A percentile compares a stretch with the other conserved stretches of the same genome.
Evolutionary conservation across 2,888 invertebrate species (phyloP).

Genomic region (Drosophila heteroneura): DNA sequence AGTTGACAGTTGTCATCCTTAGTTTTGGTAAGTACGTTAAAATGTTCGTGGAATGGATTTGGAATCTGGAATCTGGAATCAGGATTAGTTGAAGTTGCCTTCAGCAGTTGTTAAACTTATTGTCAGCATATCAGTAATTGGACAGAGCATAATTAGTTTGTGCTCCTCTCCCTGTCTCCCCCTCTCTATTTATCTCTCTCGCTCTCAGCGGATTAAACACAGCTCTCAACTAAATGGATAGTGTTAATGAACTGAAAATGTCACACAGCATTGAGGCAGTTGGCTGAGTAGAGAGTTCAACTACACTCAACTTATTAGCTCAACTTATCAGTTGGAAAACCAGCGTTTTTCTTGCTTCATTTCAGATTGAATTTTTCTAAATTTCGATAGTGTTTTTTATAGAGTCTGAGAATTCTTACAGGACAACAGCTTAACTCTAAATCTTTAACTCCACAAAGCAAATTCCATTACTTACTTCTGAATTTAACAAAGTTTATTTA

Average conservation of each 20-base stretch:
- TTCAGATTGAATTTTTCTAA: not conserved
- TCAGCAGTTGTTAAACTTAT: conserved; percentile 22
- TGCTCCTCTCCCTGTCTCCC: not conserved
- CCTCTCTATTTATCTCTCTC: not conserved
- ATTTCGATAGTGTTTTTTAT: not conserved
- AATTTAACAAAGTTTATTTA: not conserved
- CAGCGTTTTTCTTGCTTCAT: not conserved
- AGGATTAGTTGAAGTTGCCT: conserved; percentile 19
- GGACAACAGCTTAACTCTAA: too few species aligned
- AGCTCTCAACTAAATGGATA: not conserved
- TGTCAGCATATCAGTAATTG: conserved; percentile 45
- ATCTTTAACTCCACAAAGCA: not conserved
- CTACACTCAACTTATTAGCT: not conserved
- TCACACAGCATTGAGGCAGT: conserved; percentile 1
- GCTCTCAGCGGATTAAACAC: not conserved
- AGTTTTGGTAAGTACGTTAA: conserved; percentile 20
- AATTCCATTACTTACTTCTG: not conserved
- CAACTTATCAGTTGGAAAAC: not conserved
- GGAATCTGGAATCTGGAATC: not conserved
- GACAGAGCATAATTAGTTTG: conserved; percentile 45
- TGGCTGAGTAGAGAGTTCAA: not conserved
- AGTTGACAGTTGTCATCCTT: conserved; percentile 33
- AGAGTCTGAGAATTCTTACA: too few species aligned
- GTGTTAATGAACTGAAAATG: not conserved
- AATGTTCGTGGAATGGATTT: conserved; percentile 14